Evolutionary conservation across 2,113 vertebrate genomes (phyloP).

Genomic region (Pycnonotus jocosus): DNA sequence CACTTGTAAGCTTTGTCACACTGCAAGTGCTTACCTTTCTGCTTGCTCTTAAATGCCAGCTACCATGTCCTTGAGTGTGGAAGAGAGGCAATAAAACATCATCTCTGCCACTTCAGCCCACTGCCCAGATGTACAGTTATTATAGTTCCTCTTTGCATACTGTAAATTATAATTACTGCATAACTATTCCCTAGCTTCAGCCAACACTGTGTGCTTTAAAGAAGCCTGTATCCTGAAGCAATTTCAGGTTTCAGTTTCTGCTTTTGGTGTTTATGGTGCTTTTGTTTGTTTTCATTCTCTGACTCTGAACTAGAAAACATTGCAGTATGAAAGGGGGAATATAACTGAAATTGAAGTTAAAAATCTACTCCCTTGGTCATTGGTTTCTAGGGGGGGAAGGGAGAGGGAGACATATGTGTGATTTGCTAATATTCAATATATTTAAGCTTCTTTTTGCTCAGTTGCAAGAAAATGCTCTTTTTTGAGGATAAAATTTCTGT

Average conservation of each 20-base stretch:
- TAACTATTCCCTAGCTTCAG: not conserved
- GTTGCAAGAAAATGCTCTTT: not conserved
- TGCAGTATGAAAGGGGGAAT: not conserved
- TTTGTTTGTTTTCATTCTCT: not conserved
- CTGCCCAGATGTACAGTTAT: conserved; percentile 38
- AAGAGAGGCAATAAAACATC: not conserved
- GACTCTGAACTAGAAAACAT: not conserved
- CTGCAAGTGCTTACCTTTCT: not conserved
- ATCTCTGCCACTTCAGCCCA: conserved; percentile 28
- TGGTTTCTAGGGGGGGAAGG: not conserved
- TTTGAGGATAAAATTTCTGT: not conserved
- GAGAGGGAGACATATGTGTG: too few species aligned
- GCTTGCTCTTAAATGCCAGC: conserved; percentile 18
- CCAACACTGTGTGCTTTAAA: not conserved
- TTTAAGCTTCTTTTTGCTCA: not conserved
- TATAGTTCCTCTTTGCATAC: not conserved
- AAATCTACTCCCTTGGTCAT: not conserved
- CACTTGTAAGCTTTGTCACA: not conserved
- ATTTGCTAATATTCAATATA: not conserved
- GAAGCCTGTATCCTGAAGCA: not conserved
- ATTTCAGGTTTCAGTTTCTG: not conserved
- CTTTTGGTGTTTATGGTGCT: not conserved
- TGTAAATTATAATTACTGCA: not conserved
- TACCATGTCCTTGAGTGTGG: conserved; percentile 21
- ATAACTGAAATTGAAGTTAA: not conserved